A percentile compares a stretch with the other conserved stretches of the same genome.
Conservation (phyloP, 92 coral and sea anemone genomes). For the Montipora capitata region DNA sequence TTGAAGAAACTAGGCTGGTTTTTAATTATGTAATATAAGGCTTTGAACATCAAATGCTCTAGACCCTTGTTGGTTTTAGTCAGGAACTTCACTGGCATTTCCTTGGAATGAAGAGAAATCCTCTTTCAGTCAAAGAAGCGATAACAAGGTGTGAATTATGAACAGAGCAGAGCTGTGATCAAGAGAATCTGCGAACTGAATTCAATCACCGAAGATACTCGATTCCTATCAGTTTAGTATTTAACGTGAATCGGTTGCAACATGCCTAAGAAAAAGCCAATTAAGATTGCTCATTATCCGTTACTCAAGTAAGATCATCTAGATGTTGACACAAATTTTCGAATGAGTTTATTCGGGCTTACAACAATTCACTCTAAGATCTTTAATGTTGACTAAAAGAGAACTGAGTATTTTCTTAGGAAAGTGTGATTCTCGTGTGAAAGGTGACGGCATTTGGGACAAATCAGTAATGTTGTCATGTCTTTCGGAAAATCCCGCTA, state of each 20-base stretch:
- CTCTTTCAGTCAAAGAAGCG: conserved; percentile 19
- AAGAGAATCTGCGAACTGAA: background rate
- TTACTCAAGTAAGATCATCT: conserved; percentile 28
- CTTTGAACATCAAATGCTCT: no score
- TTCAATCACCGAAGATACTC: conserved; percentile 1
- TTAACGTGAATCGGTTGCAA: background rate
- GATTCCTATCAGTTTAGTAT: background rate
- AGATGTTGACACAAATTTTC: conserved; percentile 58
- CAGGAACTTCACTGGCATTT: background rate
- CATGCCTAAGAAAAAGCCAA: conserved; percentile 19
- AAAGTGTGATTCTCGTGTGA: background rate
- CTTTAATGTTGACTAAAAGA: conserved; percentile 7
- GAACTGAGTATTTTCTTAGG: conserved; percentile 12
- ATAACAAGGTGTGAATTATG: conserved; percentile 18
- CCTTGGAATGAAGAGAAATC: conserved; percentile 37
- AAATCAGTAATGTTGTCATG: background rate
- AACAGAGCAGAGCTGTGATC: conserved; percentile 24
- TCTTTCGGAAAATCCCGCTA: background rate
- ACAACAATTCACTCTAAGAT: background rate
- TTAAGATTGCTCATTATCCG: conserved; percentile 48
- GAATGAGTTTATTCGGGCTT: conserved; percentile 18
- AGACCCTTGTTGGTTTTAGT: background rate
- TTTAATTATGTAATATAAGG: background rate
- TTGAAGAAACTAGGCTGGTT: conserved; percentile 7
- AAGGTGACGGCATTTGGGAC: background rate